phyloP scores from a whole-genome alignment of 2,797 vertebrate genomes.

The Antrozous pallidus region DNA sequence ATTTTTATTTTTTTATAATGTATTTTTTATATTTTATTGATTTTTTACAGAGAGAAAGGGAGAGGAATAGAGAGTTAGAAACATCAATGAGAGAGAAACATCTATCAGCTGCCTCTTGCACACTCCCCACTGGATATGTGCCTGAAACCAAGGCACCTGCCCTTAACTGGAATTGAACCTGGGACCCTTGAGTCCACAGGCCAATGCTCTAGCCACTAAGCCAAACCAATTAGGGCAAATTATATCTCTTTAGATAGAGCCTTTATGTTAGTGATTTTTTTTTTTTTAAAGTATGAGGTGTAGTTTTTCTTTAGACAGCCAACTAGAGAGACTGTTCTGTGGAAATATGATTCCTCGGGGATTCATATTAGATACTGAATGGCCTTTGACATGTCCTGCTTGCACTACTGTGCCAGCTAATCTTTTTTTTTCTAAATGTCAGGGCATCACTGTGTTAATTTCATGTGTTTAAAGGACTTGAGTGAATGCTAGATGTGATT shows the following conservation, averaged over 20 bases:
- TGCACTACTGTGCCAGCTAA: neutral
- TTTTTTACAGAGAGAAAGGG: too few species aligned
- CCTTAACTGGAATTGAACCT: too few species aligned
- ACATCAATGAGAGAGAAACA: too few species aligned
- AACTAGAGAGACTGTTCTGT: neutral
- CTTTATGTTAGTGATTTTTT: neutral
- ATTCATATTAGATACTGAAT: neutral
- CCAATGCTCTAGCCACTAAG: too few species aligned
- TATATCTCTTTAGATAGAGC: constrained; percentile 5
- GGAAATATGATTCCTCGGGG: neutral
- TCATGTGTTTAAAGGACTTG: constrained; percentile 5
- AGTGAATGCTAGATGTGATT: neutral
- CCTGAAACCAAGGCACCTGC: too few species aligned
- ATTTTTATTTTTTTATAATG: too few species aligned
- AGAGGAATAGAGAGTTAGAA: too few species aligned
- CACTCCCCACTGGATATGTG: too few species aligned
- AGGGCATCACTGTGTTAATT: constrained; percentile 13
- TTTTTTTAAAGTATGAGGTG: neutral
- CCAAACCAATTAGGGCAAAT: too few species aligned
- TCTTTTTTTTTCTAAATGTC: constrained; percentile 45
- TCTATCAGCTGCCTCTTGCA: too few species aligned
- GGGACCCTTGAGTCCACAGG: too few species aligned
- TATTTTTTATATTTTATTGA: too few species aligned
- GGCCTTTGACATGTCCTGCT: neutral
- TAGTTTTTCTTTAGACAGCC: constrained; percentile 29